phyloP scores from a whole-genome alignment of 1,140 invertebrate genomes.

The Calycopis cecrops region DNA sequence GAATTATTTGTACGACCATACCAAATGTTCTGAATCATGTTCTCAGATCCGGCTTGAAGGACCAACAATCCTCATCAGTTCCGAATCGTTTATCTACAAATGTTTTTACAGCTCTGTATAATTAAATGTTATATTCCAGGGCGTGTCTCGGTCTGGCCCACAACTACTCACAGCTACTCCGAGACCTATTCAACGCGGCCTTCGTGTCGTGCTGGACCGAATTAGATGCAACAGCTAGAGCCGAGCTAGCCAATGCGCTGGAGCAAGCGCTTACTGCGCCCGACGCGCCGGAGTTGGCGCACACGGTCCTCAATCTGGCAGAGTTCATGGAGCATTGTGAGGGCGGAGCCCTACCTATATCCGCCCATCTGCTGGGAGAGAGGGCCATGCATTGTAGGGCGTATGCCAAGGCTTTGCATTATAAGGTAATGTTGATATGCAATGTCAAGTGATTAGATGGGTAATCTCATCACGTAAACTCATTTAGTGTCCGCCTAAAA shows the following conservation, averaged over 20 bases:
- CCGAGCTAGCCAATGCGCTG: slow-evolving; percentile 91
- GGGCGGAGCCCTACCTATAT: slow-evolving; percentile 93
- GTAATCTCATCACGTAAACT: too few relatives aligned
- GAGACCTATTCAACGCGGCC: slow-evolving; percentile 98
- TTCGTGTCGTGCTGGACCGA: slow-evolving; percentile 99
- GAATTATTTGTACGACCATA: too few relatives aligned
- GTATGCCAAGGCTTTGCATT: slow-evolving; percentile 97
- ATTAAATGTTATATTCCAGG: slow-evolving; percentile 45
- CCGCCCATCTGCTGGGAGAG: slow-evolving; percentile 87
- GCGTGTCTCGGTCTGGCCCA: slow-evolving; percentile 95
- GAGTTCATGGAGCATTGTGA: slow-evolving; percentile 99
- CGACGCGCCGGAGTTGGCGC: slow-evolving; percentile 97
- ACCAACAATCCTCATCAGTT: too few relatives aligned
- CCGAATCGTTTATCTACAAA: too few relatives aligned
- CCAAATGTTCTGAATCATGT: too few relatives aligned
- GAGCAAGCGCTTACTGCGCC: slow-evolving; percentile 94
- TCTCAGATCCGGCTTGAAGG: too few relatives aligned
- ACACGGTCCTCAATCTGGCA: slow-evolving; percentile 97
- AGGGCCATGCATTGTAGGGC: slow-evolving; percentile 91
- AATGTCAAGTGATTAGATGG: too few relatives aligned
- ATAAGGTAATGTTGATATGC: slow-evolving; percentile 78
- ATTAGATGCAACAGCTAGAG: slow-evolving; percentile 86
- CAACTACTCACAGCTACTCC: slow-evolving; percentile 93
- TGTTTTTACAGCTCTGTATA: not conserved
- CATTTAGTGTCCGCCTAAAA: too few relatives aligned